phyloP scores from a whole-genome alignment of 1,140 invertebrate genomes.

The Venturia canescens region DNA sequence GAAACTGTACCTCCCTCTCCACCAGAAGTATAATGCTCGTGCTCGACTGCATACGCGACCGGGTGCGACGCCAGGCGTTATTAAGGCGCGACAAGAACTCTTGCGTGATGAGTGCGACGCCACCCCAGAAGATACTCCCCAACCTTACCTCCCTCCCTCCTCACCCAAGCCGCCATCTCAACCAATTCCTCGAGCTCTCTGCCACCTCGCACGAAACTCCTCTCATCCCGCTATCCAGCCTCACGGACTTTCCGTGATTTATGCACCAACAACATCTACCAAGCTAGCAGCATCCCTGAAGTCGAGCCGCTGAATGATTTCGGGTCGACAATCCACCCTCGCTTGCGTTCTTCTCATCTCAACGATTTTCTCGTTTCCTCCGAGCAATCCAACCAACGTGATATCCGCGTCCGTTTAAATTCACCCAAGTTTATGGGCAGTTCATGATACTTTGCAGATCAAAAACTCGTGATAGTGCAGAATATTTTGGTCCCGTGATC shows the following conservation, averaged over 20 bases:
- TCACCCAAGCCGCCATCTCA: conserved; percentile 69
- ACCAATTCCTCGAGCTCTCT: conserved; percentile 17
- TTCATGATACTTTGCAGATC: conserved; percentile 13
- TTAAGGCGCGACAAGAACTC: conserved; percentile 78
- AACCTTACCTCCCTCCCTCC: conserved; percentile 71
- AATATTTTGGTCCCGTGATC: neutral
- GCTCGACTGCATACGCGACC: conserved; percentile 34
- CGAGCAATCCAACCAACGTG: neutral
- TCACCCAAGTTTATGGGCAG: neutral
- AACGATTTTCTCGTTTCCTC: conserved; percentile 29
- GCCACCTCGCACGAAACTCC: conserved; percentile 24
- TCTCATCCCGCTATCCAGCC: conserved; percentile 27
- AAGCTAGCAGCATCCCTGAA: conserved; percentile 32
- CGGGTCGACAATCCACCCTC: conserved; percentile 35
- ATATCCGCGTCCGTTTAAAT: conserved; percentile 1
- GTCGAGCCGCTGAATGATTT: conserved; percentile 41
- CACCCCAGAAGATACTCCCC: conserved; percentile 74
- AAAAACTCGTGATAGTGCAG: neutral
- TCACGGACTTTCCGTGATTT: conserved; percentile 30
- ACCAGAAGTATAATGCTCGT: conserved; percentile 2
- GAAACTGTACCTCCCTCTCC: conserved; percentile 36
- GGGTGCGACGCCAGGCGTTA: conserved; percentile 73
- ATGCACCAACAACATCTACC: conserved; percentile 42
- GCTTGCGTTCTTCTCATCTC: conserved; percentile 17
- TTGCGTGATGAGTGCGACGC: conserved; percentile 72